Evolutionary conservation across 2,797 vertebrate species (phyloP).

Genomic region (Neosalanx taihuensis): DNA sequence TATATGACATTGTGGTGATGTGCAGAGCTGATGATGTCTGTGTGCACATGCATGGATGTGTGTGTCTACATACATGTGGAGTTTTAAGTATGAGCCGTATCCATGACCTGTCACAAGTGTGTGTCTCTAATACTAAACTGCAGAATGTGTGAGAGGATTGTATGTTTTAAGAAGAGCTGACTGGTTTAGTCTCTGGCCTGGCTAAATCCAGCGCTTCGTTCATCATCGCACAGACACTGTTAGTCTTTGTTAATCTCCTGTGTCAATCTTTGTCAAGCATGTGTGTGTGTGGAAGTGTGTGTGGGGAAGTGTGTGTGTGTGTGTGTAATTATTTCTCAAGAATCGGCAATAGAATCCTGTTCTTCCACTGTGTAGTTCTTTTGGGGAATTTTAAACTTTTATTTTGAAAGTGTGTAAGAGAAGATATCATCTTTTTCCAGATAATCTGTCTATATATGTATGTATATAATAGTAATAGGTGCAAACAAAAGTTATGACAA

Average conservation of each 20-base stretch:
- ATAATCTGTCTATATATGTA: too few relatives aligned
- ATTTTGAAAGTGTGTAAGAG: too few relatives aligned
- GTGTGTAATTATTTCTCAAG: slow-evolving; percentile 54
- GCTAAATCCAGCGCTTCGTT: slow-evolving; percentile 60
- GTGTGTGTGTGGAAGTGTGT: slow-evolving; percentile 14
- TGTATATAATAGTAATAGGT: too few relatives aligned
- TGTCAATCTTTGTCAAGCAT: slow-evolving; percentile 54
- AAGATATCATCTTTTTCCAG: too few relatives aligned
- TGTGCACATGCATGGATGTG: neutral
- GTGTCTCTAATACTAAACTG: slow-evolving; percentile 12
- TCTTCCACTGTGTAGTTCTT: slow-evolving; percentile 22
- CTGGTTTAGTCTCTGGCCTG: slow-evolving; percentile 66
- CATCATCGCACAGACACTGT: slow-evolving; percentile 70
- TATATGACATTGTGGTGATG: neutral
- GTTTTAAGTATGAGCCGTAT: neutral
- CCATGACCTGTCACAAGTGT: neutral
- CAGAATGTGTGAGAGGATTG: slow-evolving; percentile 54
- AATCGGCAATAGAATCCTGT: slow-evolving; percentile 59
- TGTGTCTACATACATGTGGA: neutral
- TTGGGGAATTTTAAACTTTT: slow-evolving; percentile 25
- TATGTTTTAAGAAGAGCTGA: slow-evolving; percentile 69
- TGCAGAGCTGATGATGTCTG: neutral
- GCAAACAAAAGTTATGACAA: too few relatives aligned
- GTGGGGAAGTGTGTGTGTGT: slow-evolving; percentile 59
- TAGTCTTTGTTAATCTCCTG: slow-evolving; percentile 70